phyloP scores from a whole-genome alignment of 1,140 invertebrate genomes.

The Drosophila busckii region DNA sequence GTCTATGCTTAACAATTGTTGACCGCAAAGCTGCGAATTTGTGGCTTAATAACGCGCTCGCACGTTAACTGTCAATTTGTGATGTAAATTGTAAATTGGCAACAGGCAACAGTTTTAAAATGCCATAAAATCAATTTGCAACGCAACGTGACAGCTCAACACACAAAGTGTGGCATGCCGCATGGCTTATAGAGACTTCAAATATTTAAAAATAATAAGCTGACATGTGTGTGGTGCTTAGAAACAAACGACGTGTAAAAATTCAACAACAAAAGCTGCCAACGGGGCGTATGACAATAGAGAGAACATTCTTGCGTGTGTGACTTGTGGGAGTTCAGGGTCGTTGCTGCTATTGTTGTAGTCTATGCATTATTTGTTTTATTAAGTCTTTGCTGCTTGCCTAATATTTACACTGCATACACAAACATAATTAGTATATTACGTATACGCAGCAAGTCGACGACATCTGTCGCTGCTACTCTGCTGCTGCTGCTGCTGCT shows the following conservation, averaged over 20 bases:
- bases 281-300: slow-evolving; percentile 40
- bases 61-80: slow-evolving; percentile 65
- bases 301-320: slow-evolving; percentile 48
- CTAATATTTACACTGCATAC: slow-evolving; percentile 74
- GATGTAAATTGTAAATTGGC: too few relatives aligned
- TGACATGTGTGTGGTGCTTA: slow-evolving; percentile 22
- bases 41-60: slow-evolving; percentile 49
- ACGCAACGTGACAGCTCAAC: slow-evolving; percentile 35
- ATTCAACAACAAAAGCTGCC: slow-evolving; percentile 47
- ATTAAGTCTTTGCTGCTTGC: slow-evolving; percentile 45
- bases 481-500: slow-evolving; percentile 23
- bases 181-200: not conserved
- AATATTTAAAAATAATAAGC: not conserved
- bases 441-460: slow-evolving; percentile 61
- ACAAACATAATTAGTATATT: slow-evolving; percentile 72
- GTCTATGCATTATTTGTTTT: slow-evolving; percentile 72
- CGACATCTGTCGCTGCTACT: slow-evolving; percentile 43
- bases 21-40: slow-evolving; percentile 62
- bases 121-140: slow-evolving; percentile 48
- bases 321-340: slow-evolving; percentile 52
- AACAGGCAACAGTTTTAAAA: slow-evolving; percentile 48
- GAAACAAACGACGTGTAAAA: slow-evolving; percentile 70
- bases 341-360: slow-evolving; percentile 33
- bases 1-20: slow-evolving; percentile 15
- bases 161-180: slow-evolving; percentile 4